Evolutionary conservation across 2,888 invertebrate species (phyloP), one percentile per base, ranked within the genome.

Genomic region (Hemaris fuciformis): DNA sequence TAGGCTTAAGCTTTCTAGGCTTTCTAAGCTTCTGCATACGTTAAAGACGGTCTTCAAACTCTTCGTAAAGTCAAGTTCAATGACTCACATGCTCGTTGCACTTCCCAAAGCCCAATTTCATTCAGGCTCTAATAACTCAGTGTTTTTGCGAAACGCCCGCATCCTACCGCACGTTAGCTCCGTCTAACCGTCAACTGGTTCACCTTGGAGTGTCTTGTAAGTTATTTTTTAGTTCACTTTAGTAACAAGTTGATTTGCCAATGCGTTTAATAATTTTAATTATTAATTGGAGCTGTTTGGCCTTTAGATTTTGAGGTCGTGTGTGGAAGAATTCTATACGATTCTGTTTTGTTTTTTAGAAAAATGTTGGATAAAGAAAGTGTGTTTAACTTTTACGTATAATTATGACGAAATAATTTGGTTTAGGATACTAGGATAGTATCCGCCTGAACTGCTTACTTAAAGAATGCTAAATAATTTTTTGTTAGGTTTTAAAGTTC

Each of bases 161-260:
- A 27, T 53, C 10, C 8, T 3, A 31, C 53, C 5, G 38, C 38
- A 48, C 59, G n/a, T 38, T 15, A 31, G n/a, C 38, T 22, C 34
- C 38, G 10, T 46, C 45, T 59, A 34, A 46, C 18, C 23, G 27
- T n/a, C n/a, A 25, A 43, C 58, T 23, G 7, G 46, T 59, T 59
- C 34, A 38, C 59, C 59, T 59, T 59, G 59, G 38, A 18, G 10
- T 59, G 46, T 59, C 46, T 59, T 15, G 38, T 38, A 46, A 38
- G 45, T 20, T 31, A 45, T 45, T 59, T 45, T 46, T 46, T 46
- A 46, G 53, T 31, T 27, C 53, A 53, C 53, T 15, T 53, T 27
- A 27, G 18, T 10, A 31, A 3, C 31, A 18, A 18, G 27, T 53
- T 53, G 53, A 53, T 53, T 53, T 53, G 53, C 53, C 31, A 53